Percentiles rank a stretch among this genome's conserved stretches.
Evolutionary conservation across 1,140 invertebrate species (phyloP).

Genomic region (Psilanteris sp.): DNA sequence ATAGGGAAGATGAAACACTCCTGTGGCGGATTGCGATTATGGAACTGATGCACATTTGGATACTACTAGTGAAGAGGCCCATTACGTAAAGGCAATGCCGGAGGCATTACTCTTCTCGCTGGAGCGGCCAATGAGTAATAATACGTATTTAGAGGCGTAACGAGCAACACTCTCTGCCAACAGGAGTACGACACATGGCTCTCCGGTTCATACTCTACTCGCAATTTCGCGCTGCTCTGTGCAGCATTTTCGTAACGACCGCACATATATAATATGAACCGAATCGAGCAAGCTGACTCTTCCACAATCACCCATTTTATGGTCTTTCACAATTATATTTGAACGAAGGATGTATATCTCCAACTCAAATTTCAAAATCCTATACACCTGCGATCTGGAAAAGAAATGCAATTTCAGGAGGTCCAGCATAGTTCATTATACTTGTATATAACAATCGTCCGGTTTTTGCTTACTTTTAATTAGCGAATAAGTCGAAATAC

Average conservation of each 20-base stretch:
- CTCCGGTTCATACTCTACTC: conserved; percentile 31
- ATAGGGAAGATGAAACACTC: conserved; percentile 50
- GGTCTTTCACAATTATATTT: conserved; percentile 43
- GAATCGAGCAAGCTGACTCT: conserved; percentile 43
- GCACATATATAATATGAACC: conserved; percentile 46
- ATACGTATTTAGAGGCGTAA: conserved; percentile 65
- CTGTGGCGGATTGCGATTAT: conserved; percentile 51
- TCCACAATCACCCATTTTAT: conserved; percentile 47
- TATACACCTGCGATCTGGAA: too few species aligned
- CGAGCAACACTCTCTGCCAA: conserved; percentile 62
- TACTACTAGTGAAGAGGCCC: conserved; percentile 47
- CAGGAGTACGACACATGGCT: conserved; percentile 59
- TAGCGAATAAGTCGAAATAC: too few species aligned
- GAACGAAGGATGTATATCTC: conserved; percentile 5
- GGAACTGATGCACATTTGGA: conserved; percentile 55
- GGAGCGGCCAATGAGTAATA: conserved; percentile 63
- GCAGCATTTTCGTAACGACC: conserved; percentile 59
- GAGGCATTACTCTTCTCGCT: conserved; percentile 58
- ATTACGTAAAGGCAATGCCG: conserved; percentile 60
- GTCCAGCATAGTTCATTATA: too few species aligned
- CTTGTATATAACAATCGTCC: too few species aligned
- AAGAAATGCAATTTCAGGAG: too few species aligned
- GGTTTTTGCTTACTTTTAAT: too few species aligned
- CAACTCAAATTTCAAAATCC: too few species aligned
- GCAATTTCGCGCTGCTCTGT: conserved; percentile 52